Base-by-base conservation (phyloP, 2,113 vertebrate species). In the Pachycephala philippinensis region DNA sequence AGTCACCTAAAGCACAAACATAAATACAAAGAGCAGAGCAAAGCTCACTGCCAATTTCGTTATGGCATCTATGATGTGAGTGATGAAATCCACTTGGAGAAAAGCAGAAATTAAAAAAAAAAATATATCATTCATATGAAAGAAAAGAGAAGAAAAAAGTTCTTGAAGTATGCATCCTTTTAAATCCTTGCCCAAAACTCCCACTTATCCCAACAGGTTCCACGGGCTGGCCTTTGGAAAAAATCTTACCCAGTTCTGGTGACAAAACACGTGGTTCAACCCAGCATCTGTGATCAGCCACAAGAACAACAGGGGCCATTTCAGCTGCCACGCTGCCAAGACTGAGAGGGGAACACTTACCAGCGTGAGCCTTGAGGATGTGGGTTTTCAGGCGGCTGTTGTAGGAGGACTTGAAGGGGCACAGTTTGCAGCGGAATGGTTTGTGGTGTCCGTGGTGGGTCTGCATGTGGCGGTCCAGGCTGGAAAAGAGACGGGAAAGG, bases 371-470 rank as follows among this genome's bases (percentile, higher is more conserved):
- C 98, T 99, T 99, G 89, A 99, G 98, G 94, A 99, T 98, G 92
- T 99, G 99, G 71, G 99, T 99, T 98, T 99, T 99, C 97, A 99
- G 98, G 84, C 99, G 99, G 94, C 99, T 99, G 92, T 99, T 98
- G 40, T 99, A 99, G 75, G 99, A 99, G 65, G 99, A 99, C 97
- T 99, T 99, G 98, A 99, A 99, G 49, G 99, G 99, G 97, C 99
- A 99, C 89, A 99, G 98, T 96, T 99, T 99, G 98, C 99, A 99
- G 96, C 99, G 99, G 97, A 99, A 99, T 1, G 99, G 99, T 96
- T 99, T 99, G 95, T 99, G 99, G 97, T 99, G 99, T 82, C 99
- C 99, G 0, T 99, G 99, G 96, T 99, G 99, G 84, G 99, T 99
- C 98, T 99, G 99, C 97, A 99, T 98, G 74, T 99, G 99, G 89